These are phyloP conservation scores for Panurus biarmicus DNA, from an alignment of 2,113 vertebrate species.

Conservation along the genomic window DNA sequence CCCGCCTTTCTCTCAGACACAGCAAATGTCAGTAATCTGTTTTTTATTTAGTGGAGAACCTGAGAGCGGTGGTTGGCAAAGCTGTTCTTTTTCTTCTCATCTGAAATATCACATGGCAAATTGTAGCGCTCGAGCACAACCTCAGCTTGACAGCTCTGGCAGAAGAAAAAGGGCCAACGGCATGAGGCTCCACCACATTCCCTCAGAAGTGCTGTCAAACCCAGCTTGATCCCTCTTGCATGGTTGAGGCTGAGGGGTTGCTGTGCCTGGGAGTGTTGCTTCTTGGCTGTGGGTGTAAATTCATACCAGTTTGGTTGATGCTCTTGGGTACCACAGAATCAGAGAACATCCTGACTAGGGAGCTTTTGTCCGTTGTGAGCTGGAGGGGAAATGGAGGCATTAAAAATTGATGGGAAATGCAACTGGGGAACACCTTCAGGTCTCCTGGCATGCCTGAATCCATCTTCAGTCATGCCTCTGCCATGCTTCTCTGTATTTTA, in stretches of 20 bases:
- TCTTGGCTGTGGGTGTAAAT: background rate
- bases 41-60: slow-evolving; percentile 30
- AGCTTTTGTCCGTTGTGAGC: background rate
- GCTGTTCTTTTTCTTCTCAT: slow-evolving; percentile 9
- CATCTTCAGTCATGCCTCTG: background rate
- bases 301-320: background rate
- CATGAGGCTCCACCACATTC: background rate
- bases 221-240: background rate
- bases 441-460: background rate
- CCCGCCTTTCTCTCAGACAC: background rate
- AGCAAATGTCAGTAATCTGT: background rate
- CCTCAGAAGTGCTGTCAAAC: slow-evolving; percentile 1
- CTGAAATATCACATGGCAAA: slow-evolving; percentile 25
- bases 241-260: background rate
- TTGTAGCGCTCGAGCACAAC: background rate
- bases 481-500: background rate
- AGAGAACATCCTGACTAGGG: background rate
- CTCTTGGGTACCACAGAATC: background rate
- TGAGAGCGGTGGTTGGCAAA: background rate
- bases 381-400: background rate
- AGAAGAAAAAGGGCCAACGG: slow-evolving; percentile 28
- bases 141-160: slow-evolving; percentile 39
- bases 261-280: background rate
- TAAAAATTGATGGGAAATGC: background rate
- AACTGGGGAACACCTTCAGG: background rate